Percentiles rank a stretch among this genome's conserved stretches.
Evolutionary conservation across 2,888 invertebrate species (phyloP).

Genomic region (Cephalotes varians): DNA sequence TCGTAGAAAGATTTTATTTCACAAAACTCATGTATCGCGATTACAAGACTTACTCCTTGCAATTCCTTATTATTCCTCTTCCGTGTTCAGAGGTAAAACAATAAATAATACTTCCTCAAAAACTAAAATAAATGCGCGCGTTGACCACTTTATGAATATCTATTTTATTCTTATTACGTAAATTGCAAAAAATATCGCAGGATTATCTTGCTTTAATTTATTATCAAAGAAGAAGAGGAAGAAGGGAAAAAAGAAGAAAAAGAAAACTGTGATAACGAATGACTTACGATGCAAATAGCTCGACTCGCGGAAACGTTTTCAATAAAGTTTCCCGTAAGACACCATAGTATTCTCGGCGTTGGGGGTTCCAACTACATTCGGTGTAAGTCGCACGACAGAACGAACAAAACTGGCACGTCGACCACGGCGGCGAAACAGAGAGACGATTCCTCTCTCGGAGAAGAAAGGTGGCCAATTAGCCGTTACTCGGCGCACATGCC

Average conservation of each 20-base stretch:
- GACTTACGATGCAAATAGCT: background rate
- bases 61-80: background rate
- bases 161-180: background rate
- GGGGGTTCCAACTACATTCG: conserved; percentile 40
- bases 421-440: conserved; percentile 57
- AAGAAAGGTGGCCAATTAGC: conserved; percentile 85
- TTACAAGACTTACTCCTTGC: background rate
- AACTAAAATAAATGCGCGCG: background rate
- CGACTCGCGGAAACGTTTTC: conserved; percentile 49
- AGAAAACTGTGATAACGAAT: background rate
- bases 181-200: background rate
- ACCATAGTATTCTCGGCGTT: conserved; percentile 54
- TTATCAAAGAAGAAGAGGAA: background rate
- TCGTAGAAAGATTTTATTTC: background rate
- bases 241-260: background rate
- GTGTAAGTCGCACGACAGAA: conserved; percentile 70
- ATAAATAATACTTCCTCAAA: background rate
- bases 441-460: conserved; percentile 75
- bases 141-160: background rate
- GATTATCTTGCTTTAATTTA: background rate
- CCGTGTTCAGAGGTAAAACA: background rate
- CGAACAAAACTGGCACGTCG: conserved; percentile 76
- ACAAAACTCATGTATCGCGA: background rate
- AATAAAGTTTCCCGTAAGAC: conserved; percentile 33
- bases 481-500: conserved; percentile 82